These are phyloP conservation scores for Odontocolon sp. DNA, from an alignment of 2,888 invertebrate genomes.

Conservation along the genomic window DNA sequence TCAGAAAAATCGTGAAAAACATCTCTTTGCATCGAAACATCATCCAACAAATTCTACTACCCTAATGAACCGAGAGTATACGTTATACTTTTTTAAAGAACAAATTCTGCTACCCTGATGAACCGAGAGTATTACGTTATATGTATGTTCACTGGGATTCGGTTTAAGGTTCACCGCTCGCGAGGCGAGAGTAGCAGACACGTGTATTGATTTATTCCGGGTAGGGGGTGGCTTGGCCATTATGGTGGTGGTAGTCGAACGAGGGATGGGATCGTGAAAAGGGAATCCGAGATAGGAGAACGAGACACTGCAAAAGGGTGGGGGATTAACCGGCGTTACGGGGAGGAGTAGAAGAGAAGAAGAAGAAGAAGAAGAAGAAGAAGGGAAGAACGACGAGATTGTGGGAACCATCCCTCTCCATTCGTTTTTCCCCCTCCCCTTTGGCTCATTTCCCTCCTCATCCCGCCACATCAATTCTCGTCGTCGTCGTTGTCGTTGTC, in stretches of 20 bases:
- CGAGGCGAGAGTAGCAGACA: conserved; percentile 77
- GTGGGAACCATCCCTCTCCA: conserved; percentile 63
- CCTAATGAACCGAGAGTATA: too few relatives aligned
- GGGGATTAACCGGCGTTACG: conserved; percentile 45
- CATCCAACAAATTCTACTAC: too few relatives aligned
- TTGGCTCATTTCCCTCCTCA: conserved; percentile 17
- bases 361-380: too few relatives aligned
- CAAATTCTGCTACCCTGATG: background rate
- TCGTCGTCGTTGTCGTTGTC: conserved; percentile 17
- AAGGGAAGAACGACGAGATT: conserved; percentile 58
- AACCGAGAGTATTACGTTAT: too few relatives aligned
- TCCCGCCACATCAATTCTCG: background rate
- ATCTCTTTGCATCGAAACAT: too few relatives aligned
- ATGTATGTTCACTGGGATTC: conserved; percentile 13
- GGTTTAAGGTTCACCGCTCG: conserved; percentile 70
- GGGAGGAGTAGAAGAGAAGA: conserved; percentile 31
- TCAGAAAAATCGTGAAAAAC: too few relatives aligned
- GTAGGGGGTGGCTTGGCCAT: conserved; percentile 46
- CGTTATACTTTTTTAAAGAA: background rate
- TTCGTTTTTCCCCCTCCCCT: conserved; percentile 33
- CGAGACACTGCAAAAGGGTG: conserved; percentile 20
- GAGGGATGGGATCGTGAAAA: conserved; percentile 45
- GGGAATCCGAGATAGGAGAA: conserved; percentile 27
- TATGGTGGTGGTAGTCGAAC: conserved; percentile 40
- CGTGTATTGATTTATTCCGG: conserved; percentile 81